Evolutionary conservation across 2,113 vertebrate species (phyloP), one percentile per base, ranked within the genome.

Genomic region (Dipodomys spectabilis): DNA sequence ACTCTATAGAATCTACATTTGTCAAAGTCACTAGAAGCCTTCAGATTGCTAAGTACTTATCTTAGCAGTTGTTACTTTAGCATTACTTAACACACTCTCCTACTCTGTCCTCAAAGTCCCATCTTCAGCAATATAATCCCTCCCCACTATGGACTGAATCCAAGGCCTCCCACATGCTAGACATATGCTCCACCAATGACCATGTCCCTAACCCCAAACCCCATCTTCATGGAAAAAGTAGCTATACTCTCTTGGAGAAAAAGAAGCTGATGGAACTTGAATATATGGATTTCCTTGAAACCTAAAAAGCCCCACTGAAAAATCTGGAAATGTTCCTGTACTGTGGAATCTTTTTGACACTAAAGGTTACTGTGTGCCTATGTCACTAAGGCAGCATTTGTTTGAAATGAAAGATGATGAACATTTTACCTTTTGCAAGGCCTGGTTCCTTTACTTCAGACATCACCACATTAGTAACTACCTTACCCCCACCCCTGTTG

Each of bases 361-460:
- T 97, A 68, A 94, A 98, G 98, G 95, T 77, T 93, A 35, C 92
- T 98, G 94, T 99, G 98, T 11, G 97, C 97, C 79, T 99, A 98
- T 0, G 97, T 99, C 64, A 98, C 97, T 96, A 98, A 98, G 93
- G 99, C 98, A 97, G 98, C 98, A 98, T 67, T 77, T 99, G 87
- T 98, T 97, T 96, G 96, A 97, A 78, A 96, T 99, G 95, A 99
- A 99, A 95, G 98, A 99, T 1, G 98, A 99, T 79, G 97, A 89
- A 93, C 71, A 20, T 96, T 99, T 91, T 97, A 98, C 86, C 98
- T 99, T 69, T 99, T 99, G 96, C 98, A 99, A 95, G 98, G 96
- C 8, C 97, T 99, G 75, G 97, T 96, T 69, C 99, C 99, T 35
- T 98, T 99, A 75, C 90, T 99, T 95, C 98, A 97, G 86, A 94